phyloP scores from a whole-genome alignment of 2,888 invertebrate species.

The Neoscelio sp. region DNA sequence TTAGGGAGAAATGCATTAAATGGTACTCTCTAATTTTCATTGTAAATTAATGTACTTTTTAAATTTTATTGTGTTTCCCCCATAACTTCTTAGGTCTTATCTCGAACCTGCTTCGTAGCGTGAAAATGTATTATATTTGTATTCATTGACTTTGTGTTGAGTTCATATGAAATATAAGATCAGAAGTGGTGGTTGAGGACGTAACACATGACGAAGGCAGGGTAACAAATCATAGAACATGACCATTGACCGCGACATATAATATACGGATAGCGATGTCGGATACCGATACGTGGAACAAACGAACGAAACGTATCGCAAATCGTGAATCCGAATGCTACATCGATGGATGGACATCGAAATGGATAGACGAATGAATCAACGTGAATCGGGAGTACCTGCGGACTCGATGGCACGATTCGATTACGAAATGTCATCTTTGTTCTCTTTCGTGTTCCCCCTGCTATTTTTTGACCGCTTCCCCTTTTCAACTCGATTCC shows the following conservation, averaged over 20 bases:
- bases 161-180: slow-evolving; percentile 51
- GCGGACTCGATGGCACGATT: slow-evolving; percentile 72
- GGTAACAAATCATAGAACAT: slow-evolving; percentile 78
- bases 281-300: slow-evolving; percentile 78
- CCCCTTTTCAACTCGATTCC: slow-evolving; percentile 24
- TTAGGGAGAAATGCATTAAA: too few relatives aligned
- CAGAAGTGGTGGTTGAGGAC: slow-evolving; percentile 16
- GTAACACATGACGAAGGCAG: slow-evolving; percentile 75
- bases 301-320: slow-evolving; percentile 78
- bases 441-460: slow-evolving; percentile 19
- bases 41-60: too few relatives aligned
- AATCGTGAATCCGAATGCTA: slow-evolving; percentile 76
- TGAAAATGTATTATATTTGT: slow-evolving; percentile 44
- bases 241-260: slow-evolving; percentile 79
- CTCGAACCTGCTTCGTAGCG: too few relatives aligned
- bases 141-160: slow-evolving; percentile 30
- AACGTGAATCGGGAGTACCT: slow-evolving; percentile 70
- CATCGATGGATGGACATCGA: slow-evolving; percentile 69
- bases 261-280: slow-evolving; percentile 79
- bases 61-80: too few relatives aligned
- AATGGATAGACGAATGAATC: slow-evolving; percentile 69
- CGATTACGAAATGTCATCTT: slow-evolving; percentile 79
- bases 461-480: slow-evolving; percentile 12
- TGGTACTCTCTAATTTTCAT: too few relatives aligned
- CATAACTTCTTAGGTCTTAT: too few relatives aligned